Evolutionary conservation across 2,113 vertebrate species (phyloP).

Genomic region (Pedionomus torquatus): DNA sequence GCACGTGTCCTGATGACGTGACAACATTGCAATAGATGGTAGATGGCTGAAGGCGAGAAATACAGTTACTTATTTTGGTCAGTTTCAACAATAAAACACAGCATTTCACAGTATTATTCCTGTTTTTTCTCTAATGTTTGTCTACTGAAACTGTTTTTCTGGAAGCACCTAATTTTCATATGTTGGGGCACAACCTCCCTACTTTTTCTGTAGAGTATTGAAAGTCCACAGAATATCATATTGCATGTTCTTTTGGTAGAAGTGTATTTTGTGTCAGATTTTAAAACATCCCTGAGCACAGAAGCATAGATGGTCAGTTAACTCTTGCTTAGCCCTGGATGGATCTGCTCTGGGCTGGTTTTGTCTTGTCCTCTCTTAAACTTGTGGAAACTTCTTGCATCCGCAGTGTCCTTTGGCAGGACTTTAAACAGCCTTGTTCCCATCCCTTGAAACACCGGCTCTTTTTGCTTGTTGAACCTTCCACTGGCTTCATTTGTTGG

Average conservation of each 20-base stretch:
- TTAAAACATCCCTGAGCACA: neutral
- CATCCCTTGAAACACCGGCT: neutral
- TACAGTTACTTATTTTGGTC: neutral
- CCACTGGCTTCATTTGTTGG: neutral
- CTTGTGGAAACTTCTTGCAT: neutral
- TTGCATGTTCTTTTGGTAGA: neutral
- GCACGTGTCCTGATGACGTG: neutral
- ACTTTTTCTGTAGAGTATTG: neutral
- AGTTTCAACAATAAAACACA: neutral
- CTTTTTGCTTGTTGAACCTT: neutral
- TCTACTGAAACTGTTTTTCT: neutral
- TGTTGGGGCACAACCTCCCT: neutral
- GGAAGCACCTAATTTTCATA: neutral
- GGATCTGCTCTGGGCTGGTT: neutral
- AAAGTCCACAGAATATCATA: neutral
- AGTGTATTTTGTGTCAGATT: neutral
- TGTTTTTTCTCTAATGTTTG: neutral
- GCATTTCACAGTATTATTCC: neutral
- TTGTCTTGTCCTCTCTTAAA: neutral
- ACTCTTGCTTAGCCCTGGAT: neutral
- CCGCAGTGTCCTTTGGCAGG: neutral
- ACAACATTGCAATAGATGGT: neutral
- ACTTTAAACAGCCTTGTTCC: neutral
- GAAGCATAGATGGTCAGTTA: neutral
- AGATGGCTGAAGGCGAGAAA: neutral